A percentile compares a stretch with the other conserved stretches of the same genome.
phyloP scores from a whole-genome alignment of 2,888 invertebrate species.

The Acanthosoma haemorrhoidale region DNA sequence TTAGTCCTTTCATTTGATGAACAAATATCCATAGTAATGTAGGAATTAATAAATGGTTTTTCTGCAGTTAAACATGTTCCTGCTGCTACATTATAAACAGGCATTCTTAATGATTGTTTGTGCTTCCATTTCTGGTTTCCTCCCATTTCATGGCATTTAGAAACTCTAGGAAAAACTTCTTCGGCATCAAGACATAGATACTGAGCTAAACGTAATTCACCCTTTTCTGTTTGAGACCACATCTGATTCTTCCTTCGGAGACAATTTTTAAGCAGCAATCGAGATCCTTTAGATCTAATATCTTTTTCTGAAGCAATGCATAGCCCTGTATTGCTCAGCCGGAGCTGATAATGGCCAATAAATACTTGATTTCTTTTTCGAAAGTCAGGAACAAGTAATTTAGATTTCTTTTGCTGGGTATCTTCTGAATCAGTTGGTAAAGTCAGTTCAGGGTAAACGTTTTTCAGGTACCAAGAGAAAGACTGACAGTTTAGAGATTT shows the following conservation, averaged over 20 bases:
- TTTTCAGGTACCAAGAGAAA: slow-evolving; percentile 83
- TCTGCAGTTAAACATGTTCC: slow-evolving; percentile 72
- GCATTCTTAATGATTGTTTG: slow-evolving; percentile 46
- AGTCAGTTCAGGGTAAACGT: slow-evolving; percentile 74
- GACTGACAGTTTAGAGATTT: slow-evolving; percentile 69
- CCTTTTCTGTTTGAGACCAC: slow-evolving; percentile 79
- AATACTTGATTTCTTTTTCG: slow-evolving; percentile 13
- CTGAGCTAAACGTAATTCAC: slow-evolving; percentile 77
- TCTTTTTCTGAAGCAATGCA: slow-evolving; percentile 76
- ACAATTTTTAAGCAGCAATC: slow-evolving; percentile 66
- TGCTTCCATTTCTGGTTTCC: slow-evolving; percentile 90
- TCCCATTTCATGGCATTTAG: slow-evolving; percentile 89
- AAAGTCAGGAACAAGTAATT: not conserved
- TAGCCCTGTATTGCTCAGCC: slow-evolving; percentile 63
- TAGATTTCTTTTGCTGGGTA: slow-evolving; percentile 9
- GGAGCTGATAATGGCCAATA: slow-evolving; percentile 53
- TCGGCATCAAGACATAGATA: slow-evolving; percentile 78
- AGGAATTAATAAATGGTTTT: slow-evolving; percentile 48
- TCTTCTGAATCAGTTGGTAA: slow-evolving; percentile 53
- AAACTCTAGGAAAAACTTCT: slow-evolving; percentile 60
- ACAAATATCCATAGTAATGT: slow-evolving; percentile 58
- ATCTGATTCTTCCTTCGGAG: slow-evolving; percentile 66
- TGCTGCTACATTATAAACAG: slow-evolving; percentile 79
- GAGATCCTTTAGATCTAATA: slow-evolving; percentile 69
- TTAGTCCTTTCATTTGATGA: slow-evolving; percentile 45